Evolutionary conservation across 2,797 vertebrate genomes (phyloP).

Genomic region (Lindbergichthys nudifrons): DNA sequence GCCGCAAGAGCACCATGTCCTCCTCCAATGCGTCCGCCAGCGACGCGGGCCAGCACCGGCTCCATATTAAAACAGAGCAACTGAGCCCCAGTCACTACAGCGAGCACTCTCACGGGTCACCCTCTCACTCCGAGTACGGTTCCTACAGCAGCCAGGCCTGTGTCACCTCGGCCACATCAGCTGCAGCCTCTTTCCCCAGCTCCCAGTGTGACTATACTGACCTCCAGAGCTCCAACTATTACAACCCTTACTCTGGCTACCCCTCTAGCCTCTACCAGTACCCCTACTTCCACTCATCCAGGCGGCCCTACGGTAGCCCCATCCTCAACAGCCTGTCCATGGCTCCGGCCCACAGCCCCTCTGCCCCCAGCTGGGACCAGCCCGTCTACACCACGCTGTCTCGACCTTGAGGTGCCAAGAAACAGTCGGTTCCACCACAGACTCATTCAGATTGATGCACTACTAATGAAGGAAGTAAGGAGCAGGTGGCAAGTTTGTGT

Average conservation of each 20-base stretch:
- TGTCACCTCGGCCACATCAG: constrained; percentile 82
- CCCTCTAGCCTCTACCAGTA: constrained; percentile 95
- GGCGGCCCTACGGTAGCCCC: constrained; percentile 91
- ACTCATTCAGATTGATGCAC: constrained; percentile 80
- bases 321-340: constrained; percentile 94
- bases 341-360: constrained; percentile 93
- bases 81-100: constrained; percentile 94
- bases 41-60: constrained; percentile 85
- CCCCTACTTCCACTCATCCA: constrained; percentile 95
- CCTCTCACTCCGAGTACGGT: constrained; percentile 88
- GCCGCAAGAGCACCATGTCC: constrained; percentile 86
- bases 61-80: constrained; percentile 98
- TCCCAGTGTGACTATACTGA: constrained; percentile 97
- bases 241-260: constrained; percentile 93
- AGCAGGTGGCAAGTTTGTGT: constrained; percentile 49
- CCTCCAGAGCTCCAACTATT: constrained; percentile 95
- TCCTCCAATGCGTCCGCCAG: constrained; percentile 76
- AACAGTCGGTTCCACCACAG: constrained; percentile 43
- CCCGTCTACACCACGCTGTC: constrained; percentile 97
- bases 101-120: constrained; percentile 90
- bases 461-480: constrained; percentile 78
- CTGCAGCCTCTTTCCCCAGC: constrained; percentile 88
- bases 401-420: constrained; percentile 84
- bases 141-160: constrained; percentile 90
- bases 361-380: constrained; percentile 93